These are phyloP conservation scores for Ylistrum balloti DNA, from an alignment of 1,140 invertebrate genomes.

Conservation along the genomic window DNA sequence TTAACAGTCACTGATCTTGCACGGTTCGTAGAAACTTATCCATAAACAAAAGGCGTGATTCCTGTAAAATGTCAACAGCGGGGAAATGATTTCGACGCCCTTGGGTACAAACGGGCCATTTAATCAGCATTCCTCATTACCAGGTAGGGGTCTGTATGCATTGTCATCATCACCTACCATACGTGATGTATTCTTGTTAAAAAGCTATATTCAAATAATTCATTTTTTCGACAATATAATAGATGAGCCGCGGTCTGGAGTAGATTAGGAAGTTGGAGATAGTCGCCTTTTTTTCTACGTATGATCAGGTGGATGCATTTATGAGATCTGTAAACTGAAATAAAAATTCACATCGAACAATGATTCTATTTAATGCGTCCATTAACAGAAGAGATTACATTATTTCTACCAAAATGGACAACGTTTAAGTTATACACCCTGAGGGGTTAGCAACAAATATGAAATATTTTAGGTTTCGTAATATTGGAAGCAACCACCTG, in stretches of 20 bases:
- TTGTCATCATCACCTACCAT: background rate
- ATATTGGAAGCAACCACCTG: slow-evolving; percentile 19
- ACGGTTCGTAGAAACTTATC: background rate
- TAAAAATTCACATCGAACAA: background rate
- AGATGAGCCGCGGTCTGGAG: background rate
- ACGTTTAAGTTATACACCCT: background rate
- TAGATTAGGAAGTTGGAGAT: background rate
- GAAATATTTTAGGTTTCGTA: background rate
- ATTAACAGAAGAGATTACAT: background rate
- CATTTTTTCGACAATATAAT: background rate
- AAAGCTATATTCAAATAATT: background rate
- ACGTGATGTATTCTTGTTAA: background rate
- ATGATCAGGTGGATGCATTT: background rate
- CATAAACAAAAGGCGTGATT: background rate
- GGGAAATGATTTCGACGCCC: background rate
- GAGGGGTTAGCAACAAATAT: background rate
- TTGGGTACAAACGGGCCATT: background rate
- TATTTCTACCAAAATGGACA: slow-evolving; percentile 7
- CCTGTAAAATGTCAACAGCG: background rate
- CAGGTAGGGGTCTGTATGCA: background rate
- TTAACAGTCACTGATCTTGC: background rate
- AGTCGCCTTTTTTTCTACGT: background rate
- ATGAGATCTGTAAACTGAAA: background rate
- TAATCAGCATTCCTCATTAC: background rate
- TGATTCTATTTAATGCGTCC: background rate